These are phyloP conservation scores for Catostylus mosaicus DNA, from an alignment of 30 jellyfish, hydroid and myxozoan genomes.

Conservation along the genomic window DNA sequence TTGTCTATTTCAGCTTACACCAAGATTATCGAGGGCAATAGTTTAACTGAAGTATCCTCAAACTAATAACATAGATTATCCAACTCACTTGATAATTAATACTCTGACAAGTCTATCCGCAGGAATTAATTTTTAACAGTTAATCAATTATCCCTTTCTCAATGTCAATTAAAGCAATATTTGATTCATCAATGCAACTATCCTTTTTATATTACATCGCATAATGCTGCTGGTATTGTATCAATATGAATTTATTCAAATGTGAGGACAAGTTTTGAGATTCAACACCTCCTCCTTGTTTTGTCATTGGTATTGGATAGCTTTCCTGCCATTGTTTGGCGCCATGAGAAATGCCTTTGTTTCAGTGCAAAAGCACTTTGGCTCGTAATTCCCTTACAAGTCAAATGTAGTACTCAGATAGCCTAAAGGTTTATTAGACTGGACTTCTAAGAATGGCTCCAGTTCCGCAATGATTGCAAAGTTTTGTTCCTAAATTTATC, in stretches of 20 bases:
- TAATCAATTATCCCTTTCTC: neutral
- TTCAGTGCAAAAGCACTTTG: too few relatives aligned
- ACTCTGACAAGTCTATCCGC: conserved; percentile 4
- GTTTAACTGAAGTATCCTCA: conserved; percentile 6
- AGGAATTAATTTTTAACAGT: neutral
- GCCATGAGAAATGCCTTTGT: too few relatives aligned
- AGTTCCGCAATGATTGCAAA: too few relatives aligned
- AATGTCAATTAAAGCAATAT: neutral
- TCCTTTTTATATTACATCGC: neutral
- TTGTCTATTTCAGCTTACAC: too few relatives aligned
- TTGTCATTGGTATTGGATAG: conserved; percentile 10
- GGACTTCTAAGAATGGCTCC: too few relatives aligned
- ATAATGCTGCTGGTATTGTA: neutral
- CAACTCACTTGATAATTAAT: neutral
- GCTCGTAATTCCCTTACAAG: too few relatives aligned
- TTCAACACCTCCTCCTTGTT: conserved; percentile 2
- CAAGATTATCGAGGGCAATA: too few relatives aligned
- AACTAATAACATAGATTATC: neutral
- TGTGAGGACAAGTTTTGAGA: neutral
- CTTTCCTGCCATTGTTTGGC: too few relatives aligned
- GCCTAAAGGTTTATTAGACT: too few relatives aligned
- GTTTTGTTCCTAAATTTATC: too few relatives aligned
- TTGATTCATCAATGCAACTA: neutral
- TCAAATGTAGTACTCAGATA: too few relatives aligned
- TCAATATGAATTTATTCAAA: neutral